A percentile compares a stretch with the other conserved stretches of the same genome.
Evolutionary conservation across 2,797 vertebrate genomes (phyloP).

Genomic region (Chrysocyon brachyurus): DNA sequence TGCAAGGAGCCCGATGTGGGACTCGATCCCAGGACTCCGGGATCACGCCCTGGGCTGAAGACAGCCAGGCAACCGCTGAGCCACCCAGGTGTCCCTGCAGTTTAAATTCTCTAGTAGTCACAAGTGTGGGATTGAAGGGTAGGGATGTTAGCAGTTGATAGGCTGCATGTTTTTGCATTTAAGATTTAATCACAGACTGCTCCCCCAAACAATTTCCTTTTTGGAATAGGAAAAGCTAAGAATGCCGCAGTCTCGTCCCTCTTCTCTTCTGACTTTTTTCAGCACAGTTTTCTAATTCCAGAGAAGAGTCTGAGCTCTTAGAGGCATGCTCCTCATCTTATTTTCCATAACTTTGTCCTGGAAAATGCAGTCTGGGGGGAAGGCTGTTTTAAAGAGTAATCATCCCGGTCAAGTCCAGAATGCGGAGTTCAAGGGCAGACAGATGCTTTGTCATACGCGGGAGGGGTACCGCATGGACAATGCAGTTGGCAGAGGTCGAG

Average conservation of each 20-base stretch:
- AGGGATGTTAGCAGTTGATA: background rate
- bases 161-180: conserved; percentile 36
- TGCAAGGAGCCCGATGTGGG: too few relatives aligned
- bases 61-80: too few relatives aligned
- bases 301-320: background rate
- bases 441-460: background rate
- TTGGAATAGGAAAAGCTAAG: conserved; percentile 59
- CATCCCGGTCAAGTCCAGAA: background rate
- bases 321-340: conserved; percentile 46
- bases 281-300: conserved; percentile 50
- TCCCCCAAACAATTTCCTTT: background rate
- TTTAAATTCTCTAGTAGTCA: background rate
- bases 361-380: conserved; percentile 68
- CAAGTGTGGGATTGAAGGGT: background rate
- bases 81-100: too few relatives aligned
- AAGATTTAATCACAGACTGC: background rate
- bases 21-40: too few relatives aligned
- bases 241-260: background rate
- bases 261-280: conserved; percentile 37
- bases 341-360: conserved; percentile 73
- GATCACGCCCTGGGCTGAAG: too few relatives aligned
- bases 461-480: background rate
- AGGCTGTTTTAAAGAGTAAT: conserved; percentile 32
- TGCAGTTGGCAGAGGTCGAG: background rate
- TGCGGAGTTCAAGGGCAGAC: background rate